phyloP scores from a whole-genome alignment of 2,797 vertebrate genomes.

The Odontamblyopus lacepedii region DNA sequence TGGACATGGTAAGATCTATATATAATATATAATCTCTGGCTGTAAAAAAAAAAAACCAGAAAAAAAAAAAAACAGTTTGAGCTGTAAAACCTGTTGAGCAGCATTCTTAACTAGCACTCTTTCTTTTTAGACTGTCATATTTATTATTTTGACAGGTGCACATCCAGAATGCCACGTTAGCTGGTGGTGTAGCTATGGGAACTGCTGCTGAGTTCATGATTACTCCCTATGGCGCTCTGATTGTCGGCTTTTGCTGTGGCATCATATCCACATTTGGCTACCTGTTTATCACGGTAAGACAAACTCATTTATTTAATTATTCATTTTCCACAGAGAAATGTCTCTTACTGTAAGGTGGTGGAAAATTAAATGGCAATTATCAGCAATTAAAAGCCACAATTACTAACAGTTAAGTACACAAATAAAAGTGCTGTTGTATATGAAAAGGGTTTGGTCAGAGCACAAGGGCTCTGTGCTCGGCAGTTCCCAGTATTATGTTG shows the following conservation, averaged over 20 bases:
- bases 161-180: constrained; percentile 93
- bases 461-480: no score
- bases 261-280: constrained; percentile 90
- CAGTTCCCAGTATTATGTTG: no score
- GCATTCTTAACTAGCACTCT: neutral
- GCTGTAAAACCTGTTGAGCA: neutral
- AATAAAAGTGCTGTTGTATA: neutral
- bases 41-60: neutral
- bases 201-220: constrained; percentile 94
- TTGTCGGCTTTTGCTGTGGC: constrained; percentile 88
- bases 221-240: constrained; percentile 87
- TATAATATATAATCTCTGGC: neutral
- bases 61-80: neutral
- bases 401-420: no score
- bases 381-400: no score
- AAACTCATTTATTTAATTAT: constrained; percentile 53
- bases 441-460: no score
- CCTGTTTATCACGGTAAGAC: constrained; percentile 86
- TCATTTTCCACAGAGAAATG: neutral
- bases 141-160: constrained; percentile 82
- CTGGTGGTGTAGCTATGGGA: constrained; percentile 92
- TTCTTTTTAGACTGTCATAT: neutral
- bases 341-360: neutral
- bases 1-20: constrained; percentile 86
- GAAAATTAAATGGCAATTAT: no score